Conservation (phyloP, 2,113 vertebrate genomes). For the Fregata magnificens region DNA sequence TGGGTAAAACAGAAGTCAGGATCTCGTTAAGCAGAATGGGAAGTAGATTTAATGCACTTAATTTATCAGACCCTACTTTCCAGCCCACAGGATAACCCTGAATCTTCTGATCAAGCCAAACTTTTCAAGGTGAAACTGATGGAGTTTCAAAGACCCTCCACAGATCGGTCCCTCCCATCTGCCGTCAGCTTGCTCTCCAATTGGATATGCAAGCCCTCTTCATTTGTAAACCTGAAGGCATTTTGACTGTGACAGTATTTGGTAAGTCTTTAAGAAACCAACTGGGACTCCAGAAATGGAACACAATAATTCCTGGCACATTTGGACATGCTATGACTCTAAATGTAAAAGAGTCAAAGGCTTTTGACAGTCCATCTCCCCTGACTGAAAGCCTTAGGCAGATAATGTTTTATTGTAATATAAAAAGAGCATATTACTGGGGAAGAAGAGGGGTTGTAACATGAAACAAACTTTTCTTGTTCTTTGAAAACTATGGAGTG, state of each 20-base stretch:
- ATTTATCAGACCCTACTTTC: neutral
- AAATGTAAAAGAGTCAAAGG: neutral
- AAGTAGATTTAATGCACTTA: neutral
- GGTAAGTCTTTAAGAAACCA: neutral
- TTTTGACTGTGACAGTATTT: neutral
- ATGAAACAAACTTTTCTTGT: neutral
- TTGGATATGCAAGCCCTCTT: neutral
- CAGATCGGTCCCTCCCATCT: neutral
- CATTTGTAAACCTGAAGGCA: neutral
- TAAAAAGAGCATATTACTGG: neutral
- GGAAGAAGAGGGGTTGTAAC: neutral
- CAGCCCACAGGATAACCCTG: neutral
- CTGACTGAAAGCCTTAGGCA: neutral
- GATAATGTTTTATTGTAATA: neutral
- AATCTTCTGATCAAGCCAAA: neutral
- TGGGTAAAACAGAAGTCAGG: neutral
- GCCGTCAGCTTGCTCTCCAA: neutral
- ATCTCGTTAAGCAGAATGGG: neutral
- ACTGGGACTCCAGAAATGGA: neutral
- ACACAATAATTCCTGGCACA: neutral
- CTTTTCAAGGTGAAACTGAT: neutral
- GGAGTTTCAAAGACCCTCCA: neutral
- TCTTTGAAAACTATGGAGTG: neutral
- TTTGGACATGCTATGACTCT: neutral
- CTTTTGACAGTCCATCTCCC: neutral